These are phyloP conservation scores for Dyspetes luteomarginatus DNA, from an alignment of 2,888 invertebrate genomes.

Conservation along the genomic window DNA sequence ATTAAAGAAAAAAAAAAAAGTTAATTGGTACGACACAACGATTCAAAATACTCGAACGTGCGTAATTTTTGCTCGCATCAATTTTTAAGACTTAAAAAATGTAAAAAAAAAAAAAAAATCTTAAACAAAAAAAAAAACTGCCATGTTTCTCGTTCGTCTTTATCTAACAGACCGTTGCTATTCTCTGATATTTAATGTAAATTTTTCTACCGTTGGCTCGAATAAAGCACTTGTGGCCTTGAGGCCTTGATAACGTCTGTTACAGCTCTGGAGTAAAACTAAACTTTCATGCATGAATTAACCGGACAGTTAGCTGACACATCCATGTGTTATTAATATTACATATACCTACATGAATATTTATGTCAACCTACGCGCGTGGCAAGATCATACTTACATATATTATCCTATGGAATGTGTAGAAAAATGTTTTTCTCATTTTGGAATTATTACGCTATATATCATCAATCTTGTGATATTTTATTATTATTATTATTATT, in stretches of 20 bases:
- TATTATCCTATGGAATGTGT: neutral
- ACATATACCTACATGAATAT: neutral
- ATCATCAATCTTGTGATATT: neutral
- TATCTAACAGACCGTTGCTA: neutral
- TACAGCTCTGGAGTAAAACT: conserved; percentile 18
- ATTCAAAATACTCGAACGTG: neutral
- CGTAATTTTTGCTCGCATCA: conserved; percentile 4
- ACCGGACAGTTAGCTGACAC: neutral
- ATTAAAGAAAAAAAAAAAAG: neutral
- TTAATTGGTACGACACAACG: conserved; percentile 5
- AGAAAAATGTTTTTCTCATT: neutral
- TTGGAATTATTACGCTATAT: neutral
- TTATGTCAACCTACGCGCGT: conserved; percentile 12
- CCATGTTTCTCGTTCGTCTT: neutral
- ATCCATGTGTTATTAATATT: too few species aligned
- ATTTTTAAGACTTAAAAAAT: neutral
- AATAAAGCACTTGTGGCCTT: conserved; percentile 22
- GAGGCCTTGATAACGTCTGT: neutral
- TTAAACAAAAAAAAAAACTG: neutral
- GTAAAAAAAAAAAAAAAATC: neutral
- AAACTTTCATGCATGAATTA: conserved; percentile 37
- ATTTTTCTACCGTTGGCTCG: conserved; percentile 8
- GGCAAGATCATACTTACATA: neutral
- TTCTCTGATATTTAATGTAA: neutral
- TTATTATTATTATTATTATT: neutral